These are phyloP conservation scores for Tinea pellionella DNA, from an alignment of 2,888 invertebrate genomes.

Conservation along the genomic window DNA sequence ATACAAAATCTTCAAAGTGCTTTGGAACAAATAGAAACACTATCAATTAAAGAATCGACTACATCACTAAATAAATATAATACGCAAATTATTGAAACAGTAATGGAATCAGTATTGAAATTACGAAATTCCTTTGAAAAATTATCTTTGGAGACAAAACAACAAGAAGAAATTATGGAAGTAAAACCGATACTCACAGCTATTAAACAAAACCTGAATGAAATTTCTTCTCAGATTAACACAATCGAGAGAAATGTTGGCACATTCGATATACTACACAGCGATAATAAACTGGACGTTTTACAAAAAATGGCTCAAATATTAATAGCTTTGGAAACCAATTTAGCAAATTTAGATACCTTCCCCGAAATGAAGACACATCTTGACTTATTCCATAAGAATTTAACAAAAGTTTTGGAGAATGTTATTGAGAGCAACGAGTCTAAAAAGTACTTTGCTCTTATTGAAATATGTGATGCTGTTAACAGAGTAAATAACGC, in stretches of 20 bases:
- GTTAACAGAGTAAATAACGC: constrained; percentile 44
- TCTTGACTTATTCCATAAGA: constrained; percentile 52
- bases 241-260: constrained; percentile 41
- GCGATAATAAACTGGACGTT: constrained; percentile 52
- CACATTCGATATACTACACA: constrained; percentile 46
- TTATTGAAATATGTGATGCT: constrained; percentile 51
- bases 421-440: constrained; percentile 66
- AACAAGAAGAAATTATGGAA: constrained; percentile 30
- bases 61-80: constrained; percentile 52
- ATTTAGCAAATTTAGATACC: constrained; percentile 36
- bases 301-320: constrained; percentile 60
- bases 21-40: constrained; percentile 56
- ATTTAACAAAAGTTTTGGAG: constrained; percentile 67
- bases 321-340: constrained; percentile 52
- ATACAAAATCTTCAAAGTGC: constrained; percentile 61
- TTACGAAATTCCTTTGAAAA: constrained; percentile 70
- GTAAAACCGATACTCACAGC: constrained; percentile 39
- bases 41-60: constrained; percentile 63
- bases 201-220: constrained; percentile 42
- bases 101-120: constrained; percentile 73
- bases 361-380: constrained; percentile 35
- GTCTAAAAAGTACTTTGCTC: constrained; percentile 42
- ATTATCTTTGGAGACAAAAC: constrained; percentile 36
- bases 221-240: constrained; percentile 42
- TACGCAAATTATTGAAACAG: constrained; percentile 72